Evolutionary conservation across 2,113 vertebrate species (phyloP).

Genomic region (Zonotrichia leucophrys): DNA sequence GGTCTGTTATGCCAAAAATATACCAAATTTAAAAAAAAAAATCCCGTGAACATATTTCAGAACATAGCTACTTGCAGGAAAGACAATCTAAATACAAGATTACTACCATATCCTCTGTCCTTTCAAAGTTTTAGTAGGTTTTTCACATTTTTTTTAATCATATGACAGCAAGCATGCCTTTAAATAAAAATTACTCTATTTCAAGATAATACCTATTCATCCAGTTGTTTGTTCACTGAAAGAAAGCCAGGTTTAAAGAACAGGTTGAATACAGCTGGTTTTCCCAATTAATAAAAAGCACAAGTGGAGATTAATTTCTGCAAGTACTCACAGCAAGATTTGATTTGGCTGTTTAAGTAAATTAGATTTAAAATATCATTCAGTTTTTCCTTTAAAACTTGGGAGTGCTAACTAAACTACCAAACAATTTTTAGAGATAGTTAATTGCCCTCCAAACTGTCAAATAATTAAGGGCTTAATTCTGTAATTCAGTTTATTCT

Average conservation of each 20-base stretch:
- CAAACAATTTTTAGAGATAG: slow-evolving; percentile 13
- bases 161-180: not conserved
- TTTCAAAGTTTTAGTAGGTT: not conserved
- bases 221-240: not conserved
- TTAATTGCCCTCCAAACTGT: slow-evolving; percentile 52
- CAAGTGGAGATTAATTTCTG: not conserved
- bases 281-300: not conserved
- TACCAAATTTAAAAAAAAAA: not conserved
- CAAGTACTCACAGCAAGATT: not conserved
- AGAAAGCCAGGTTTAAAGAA: not conserved
- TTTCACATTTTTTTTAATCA: not conserved
- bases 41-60: not conserved
- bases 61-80: not conserved
- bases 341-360: not conserved
- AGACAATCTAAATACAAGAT: not conserved
- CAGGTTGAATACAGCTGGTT: not conserved
- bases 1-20: not conserved
- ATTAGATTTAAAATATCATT: slow-evolving; percentile 33
- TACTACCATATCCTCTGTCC: not conserved
- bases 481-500: slow-evolving; percentile 48
- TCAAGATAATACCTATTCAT: not conserved
- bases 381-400: slow-evolving; percentile 52
- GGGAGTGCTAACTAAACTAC: slow-evolving; percentile 32
- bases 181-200: not conserved
- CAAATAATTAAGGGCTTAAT: slow-evolving; percentile 65